A percentile compares a stretch with the other conserved stretches of the same genome.
These are phyloP conservation scores for Mergus octosetaceus DNA, from an alignment of 2,797 vertebrate genomes.

Conservation along the genomic window DNA sequence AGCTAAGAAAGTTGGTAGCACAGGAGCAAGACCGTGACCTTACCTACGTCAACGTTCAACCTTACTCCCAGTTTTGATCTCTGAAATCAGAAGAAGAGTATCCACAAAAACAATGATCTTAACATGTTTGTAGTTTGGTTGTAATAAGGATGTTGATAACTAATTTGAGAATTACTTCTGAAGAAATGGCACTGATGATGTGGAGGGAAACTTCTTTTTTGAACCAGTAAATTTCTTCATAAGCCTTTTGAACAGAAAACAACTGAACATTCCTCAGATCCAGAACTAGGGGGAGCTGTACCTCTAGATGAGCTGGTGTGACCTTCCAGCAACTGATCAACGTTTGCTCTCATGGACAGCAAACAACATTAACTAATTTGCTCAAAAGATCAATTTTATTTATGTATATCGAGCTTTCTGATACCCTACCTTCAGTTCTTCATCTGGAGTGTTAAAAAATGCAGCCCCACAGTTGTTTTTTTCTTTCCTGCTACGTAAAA, in stretches of 20 bases:
- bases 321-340: background rate
- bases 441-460: background rate
- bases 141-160: background rate
- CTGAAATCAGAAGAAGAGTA: background rate
- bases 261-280: background rate
- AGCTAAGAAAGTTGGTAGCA: background rate
- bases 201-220: background rate
- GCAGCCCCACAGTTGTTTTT: background rate
- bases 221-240: background rate
- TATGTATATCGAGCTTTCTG: background rate
- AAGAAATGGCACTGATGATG: background rate
- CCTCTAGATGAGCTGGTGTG: background rate
- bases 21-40: background rate
- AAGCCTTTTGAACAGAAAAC: background rate
- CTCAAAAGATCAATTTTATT: background rate
- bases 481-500: background rate
- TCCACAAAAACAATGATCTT: background rate
- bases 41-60: fast-evolving
- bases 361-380: background rate
- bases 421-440: background rate
- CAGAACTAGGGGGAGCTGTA: conserved; percentile 48
- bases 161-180: background rate
- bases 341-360: background rate
- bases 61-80: background rate
- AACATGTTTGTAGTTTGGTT: background rate